Percentiles rank a stretch among this genome's conserved stretches.
These are phyloP conservation scores for Hesperia comma DNA, from an alignment of 2,888 invertebrate genomes.

Conservation along the genomic window DNA sequence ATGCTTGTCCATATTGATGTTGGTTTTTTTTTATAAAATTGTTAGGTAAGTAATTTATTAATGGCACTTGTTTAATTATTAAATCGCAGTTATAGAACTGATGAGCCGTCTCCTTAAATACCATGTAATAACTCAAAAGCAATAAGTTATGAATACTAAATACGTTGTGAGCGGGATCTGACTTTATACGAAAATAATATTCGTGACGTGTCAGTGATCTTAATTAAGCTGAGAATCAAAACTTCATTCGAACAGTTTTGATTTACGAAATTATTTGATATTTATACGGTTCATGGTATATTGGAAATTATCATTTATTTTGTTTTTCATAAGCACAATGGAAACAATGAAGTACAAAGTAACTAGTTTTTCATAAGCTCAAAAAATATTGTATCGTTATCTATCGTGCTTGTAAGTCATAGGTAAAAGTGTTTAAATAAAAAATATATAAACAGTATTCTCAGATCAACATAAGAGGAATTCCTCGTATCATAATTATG, in stretches of 20 bases:
- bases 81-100: neutral
- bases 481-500: too few species aligned
- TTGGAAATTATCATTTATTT: constrained; percentile 20
- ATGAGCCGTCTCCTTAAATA: constrained; percentile 2
- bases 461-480: too few species aligned
- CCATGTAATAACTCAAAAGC: constrained; percentile 18
- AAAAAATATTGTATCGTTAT: neutral
- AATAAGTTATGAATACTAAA: constrained; percentile 31
- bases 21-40: too few species aligned
- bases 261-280: constrained; percentile 28
- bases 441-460: too few species aligned
- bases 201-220: constrained; percentile 26
- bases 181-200: constrained; percentile 20
- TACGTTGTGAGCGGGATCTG: constrained; percentile 21
- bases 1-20: too few species aligned
- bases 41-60: neutral
- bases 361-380: neutral
- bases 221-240: constrained; percentile 33
- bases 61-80: constrained; percentile 12
- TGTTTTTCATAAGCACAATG: constrained; percentile 17
- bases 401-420: too few species aligned
- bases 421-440: too few species aligned
- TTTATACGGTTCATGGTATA: constrained; percentile 32
- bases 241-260: constrained; percentile 22
- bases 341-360: neutral